A percentile compares a stretch with the other conserved stretches of the same genome.
Evolutionary conservation across 2,113 vertebrate species (phyloP).

Genomic region (Oreotrochilus melanogaster): DNA sequence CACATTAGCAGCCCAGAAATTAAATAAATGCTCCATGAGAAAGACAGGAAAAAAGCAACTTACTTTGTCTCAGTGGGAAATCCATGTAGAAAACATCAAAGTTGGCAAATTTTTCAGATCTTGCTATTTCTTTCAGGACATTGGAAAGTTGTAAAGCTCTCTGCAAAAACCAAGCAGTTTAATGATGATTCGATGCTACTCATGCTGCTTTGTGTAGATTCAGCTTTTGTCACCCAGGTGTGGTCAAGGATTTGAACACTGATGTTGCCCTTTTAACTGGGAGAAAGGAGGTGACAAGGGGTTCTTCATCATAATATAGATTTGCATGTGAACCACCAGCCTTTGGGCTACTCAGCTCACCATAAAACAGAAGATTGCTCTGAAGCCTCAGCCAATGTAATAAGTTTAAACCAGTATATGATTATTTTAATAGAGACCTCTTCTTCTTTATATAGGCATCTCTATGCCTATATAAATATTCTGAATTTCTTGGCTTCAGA

Average conservation of each 20-base stretch:
- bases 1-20: neutral
- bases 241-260: neutral
- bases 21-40: neutral
- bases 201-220: neutral
- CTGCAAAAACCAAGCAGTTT: conserved; percentile 11
- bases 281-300: neutral
- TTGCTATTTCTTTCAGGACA: conserved; percentile 72
- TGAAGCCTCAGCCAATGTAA: neutral
- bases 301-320: neutral
- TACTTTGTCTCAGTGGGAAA: conserved; percentile 79
- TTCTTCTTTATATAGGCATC: too few relatives aligned
- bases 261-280: neutral
- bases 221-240: neutral
- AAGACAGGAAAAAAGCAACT: conserved; percentile 20
- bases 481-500: fast-evolving
- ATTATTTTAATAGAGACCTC: neutral
- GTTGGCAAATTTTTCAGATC: conserved; percentile 70
- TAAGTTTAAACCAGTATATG: neutral
- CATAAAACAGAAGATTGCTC: neutral
- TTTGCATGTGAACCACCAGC: neutral
- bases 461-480: fast-evolving
- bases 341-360: neutral
- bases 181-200: neutral
- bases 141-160: conserved; percentile 80
- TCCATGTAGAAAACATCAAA: conserved; percentile 80